Percentiles rank a stretch among this genome's conserved stretches.
Evolutionary conservation across 2,113 vertebrate species (phyloP).

Genomic region (Pterocles burchelli): DNA sequence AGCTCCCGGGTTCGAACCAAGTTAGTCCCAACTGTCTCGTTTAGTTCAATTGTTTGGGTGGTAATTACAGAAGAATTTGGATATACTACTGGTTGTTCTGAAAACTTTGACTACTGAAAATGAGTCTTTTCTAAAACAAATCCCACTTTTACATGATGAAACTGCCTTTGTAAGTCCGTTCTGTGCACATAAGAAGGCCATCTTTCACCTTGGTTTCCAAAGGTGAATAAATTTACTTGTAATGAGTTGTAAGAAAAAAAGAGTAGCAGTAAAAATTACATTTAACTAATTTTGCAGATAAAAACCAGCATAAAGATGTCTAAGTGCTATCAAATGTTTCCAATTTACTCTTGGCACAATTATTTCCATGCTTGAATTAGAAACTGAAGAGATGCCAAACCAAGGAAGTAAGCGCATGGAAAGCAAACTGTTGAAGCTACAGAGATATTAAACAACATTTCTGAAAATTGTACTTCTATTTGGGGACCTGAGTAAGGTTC

Average conservation of each 20-base stretch:
- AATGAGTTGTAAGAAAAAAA: not conserved
- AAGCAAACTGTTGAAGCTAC: not conserved
- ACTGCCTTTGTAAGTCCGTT: not conserved
- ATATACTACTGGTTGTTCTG: not conserved
- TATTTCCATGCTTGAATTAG: conserved; percentile 26
- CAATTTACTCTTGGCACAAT: conserved; percentile 39
- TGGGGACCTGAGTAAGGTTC: not conserved
- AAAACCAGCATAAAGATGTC: not conserved
- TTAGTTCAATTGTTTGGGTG: not conserved
- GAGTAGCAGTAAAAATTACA: not conserved
- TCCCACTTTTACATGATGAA: not conserved
- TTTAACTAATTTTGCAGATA: not conserved
- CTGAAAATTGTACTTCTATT: not conserved
- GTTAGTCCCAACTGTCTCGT: not conserved
- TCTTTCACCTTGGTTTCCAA: not conserved
- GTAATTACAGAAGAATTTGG: conserved; percentile 1
- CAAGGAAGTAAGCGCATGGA: not conserved
- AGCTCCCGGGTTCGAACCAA: not conserved
- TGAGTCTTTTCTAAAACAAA: not conserved
- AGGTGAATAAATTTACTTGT: not conserved
- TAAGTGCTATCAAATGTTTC: conserved; percentile 29
- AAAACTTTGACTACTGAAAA: not conserved
- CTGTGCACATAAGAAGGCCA: not conserved
- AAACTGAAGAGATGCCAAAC: conserved; percentile 9
- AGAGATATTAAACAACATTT: not conserved